These are phyloP conservation scores for Erythrocercus mccallii DNA, from an alignment of 2,113 vertebrate genomes.

Conservation along the genomic window DNA sequence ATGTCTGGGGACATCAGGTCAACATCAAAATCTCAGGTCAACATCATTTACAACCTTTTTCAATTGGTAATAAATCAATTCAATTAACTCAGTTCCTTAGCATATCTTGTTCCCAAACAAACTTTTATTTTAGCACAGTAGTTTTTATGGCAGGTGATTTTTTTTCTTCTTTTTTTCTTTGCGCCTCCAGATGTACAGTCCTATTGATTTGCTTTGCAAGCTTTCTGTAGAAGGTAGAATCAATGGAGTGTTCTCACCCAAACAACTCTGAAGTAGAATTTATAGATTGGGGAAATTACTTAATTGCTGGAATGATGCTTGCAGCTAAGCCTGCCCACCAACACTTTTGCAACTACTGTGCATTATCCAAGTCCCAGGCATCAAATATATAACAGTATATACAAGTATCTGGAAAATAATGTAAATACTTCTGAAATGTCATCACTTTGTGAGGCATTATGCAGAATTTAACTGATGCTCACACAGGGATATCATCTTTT, in stretches of 20 bases:
- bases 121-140: background rate
- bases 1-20: background rate
- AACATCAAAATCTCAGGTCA: background rate
- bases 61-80: background rate
- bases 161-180: background rate
- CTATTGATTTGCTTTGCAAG: conserved; percentile 47
- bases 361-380: background rate
- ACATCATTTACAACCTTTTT: background rate
- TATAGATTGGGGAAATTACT: conserved; percentile 24
- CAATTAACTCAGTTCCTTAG: background rate
- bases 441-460: background rate
- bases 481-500: background rate
- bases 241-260: conserved; percentile 7
- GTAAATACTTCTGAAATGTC: background rate
- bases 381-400: background rate
- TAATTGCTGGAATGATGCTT: conserved; percentile 23
- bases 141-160: background rate
- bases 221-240: conserved; percentile 27
- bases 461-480: background rate
- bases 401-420: background rate
- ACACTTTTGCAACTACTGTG: background rate
- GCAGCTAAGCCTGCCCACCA: background rate
- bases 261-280: conserved; percentile 17
- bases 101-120: background rate
- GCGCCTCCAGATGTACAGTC: background rate